Evolutionary conservation across 2,888 invertebrate genomes (phyloP), one percentile per base, ranked within the genome.

Genomic region (Thereva nobilitata): DNA sequence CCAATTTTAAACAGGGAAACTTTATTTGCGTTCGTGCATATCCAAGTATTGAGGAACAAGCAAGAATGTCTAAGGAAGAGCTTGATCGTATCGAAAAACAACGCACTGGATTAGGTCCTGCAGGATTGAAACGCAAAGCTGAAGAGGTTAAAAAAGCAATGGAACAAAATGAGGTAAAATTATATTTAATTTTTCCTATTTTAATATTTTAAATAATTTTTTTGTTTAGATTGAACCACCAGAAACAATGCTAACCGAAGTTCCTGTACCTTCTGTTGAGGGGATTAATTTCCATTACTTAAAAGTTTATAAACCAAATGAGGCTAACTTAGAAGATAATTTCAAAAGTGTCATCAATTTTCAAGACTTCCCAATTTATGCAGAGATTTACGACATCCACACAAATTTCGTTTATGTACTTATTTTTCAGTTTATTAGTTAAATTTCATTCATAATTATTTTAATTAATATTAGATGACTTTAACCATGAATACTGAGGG

Each of bases 351-450:
- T 86, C 73, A 83, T 89, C 71, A 84, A 88, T 76, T 80, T 90
- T 8, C 78, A 80, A 1, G 82, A 87, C 55, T 79, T 92, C 52
- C 92, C 93, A 0, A 82, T 93, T 23, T 89, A 86, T 75, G 87
- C 92, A 1, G 88, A 91, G 72, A 83, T 93, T 57, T 91, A 93
- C 80, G 87, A 91, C 77, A 82, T 93, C 56, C 88, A 90, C 72
- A 90, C 92, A 2, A 91, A 91, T 79, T 94, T 95, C 79, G 87
- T 93, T 71, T 90, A 92, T 80, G 93, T 93, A 79, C 85, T 88
- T 4, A 66, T 65, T 42, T 35, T 55, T 64, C 23, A 23, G 23
- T 23, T 23, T 23, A 23, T 23, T 23, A 23, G 70, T 79, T 80
- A 35, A 40, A 56, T 37, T 52, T n/a, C 35, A 34, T 38, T 23